These are phyloP conservation scores for Tolypeutes matacus DNA, from an alignment of 2,797 vertebrate genomes.

Conservation along the genomic window DNA sequence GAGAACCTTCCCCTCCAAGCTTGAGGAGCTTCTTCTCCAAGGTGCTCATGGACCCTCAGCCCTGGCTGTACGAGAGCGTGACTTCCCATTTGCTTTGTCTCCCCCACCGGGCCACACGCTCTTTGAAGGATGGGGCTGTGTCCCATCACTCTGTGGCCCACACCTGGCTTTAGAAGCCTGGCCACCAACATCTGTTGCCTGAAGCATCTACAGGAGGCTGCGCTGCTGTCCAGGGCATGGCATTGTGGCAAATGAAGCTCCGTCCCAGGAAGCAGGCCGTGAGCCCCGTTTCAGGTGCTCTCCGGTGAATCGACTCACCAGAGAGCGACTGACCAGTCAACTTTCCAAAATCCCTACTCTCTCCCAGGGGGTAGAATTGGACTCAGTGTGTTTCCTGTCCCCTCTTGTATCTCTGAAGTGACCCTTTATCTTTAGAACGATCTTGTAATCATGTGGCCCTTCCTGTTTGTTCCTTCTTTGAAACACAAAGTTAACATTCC, in stretches of 20 bases:
- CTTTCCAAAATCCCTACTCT: background rate
- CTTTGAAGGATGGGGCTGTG: background rate
- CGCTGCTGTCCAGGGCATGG: background rate
- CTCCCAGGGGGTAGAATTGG: background rate
- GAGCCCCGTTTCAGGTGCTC: background rate
- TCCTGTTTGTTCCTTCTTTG: background rate
- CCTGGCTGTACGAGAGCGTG: rapidly evolving
- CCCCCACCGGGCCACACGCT: background rate
- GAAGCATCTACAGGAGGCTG: background rate
- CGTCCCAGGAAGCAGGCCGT: background rate
- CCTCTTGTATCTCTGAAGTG: background rate
- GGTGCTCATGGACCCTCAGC: rapidly evolving
- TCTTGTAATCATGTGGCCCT: background rate
- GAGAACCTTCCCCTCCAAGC: background rate
- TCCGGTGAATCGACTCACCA: background rate
- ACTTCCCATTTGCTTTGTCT: background rate
- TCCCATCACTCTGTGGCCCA: background rate
- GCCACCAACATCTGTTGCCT: background rate
- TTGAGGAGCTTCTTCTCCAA: background rate
- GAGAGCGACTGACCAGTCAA: background rate
- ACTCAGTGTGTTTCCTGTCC: background rate
- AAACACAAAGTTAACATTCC: background rate
- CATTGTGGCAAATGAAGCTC: background rate
- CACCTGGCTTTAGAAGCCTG: background rate
- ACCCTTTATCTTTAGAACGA: background rate